Evolutionary conservation across 2,888 invertebrate species (phyloP), one percentile per base, ranked within the genome.

Genomic region (Mylabris sibirica): DNA sequence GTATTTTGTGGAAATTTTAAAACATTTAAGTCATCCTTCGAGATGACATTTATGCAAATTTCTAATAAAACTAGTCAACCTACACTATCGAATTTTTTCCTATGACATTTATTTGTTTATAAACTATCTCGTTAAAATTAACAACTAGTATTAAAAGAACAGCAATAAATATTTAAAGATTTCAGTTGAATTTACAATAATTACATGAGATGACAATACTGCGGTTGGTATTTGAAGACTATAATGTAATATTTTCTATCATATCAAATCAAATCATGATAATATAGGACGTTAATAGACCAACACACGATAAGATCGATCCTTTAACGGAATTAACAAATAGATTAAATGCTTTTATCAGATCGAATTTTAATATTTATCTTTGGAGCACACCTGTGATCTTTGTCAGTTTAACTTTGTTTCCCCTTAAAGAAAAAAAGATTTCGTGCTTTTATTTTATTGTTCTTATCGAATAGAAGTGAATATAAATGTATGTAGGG

Each of bases 261-360:
- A 11, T 20, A 53, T 53, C 49, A 22, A 53, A 53, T 53, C 49
- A 53, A 53, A 53, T 53, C 49, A 53, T 11, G 11, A 20, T 53
- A 53, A 53, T 53, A 53, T 2, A 22, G 20, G 68, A 68, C 68
- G 63, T 61, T 68, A 68, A 68, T 61, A 68, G 68, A 68, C 65
- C 49, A 64, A 64, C 41, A 20, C 12, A 12, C 22, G 68, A 68
- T 68, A 64, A 64, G 64, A 68, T 68, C 68, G 60, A 38, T 38
- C 60, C 17, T 38, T 53, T 22, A 20, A 53, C 34, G 65, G 65
- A 59, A 68, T 60, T 64, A 60, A 44, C 67, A 68, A 68, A 64
- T 61, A 61, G 64, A 61, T 53, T 35, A 59, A 62, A 66, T 61
- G 20, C 12, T 38, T 60, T 59, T 62, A 64, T 68, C 59, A 63